Conservation (phyloP, 2,113 vertebrate species). For the Vulpes vulpes region DNA sequence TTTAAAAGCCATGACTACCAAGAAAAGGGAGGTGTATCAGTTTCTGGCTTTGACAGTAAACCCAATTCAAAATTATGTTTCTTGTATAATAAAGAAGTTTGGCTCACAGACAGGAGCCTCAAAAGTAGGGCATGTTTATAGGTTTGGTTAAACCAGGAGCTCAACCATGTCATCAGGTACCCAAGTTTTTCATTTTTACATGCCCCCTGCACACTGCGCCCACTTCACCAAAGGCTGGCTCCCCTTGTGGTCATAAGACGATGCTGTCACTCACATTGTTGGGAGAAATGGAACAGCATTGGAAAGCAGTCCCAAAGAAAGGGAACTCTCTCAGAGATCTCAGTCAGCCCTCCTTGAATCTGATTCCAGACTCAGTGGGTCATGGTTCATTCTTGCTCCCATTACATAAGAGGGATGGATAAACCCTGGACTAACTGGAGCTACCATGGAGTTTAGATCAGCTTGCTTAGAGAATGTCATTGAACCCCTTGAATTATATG, state of each 20-base stretch:
- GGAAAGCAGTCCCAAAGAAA: neutral
- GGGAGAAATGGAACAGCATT: neutral
- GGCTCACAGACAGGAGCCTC: neutral
- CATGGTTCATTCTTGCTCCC: neutral
- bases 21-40: constrained; percentile 58
- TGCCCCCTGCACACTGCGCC: accelerated
- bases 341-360: neutral
- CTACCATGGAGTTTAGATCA: neutral
- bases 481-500: neutral
- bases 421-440: neutral
- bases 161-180: neutral
- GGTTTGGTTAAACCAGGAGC: neutral
- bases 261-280: neutral
- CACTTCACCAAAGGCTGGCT: neutral
- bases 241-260: neutral
- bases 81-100: neutral
- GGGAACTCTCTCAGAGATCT: neutral
- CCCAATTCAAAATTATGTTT: constrained; percentile 38
- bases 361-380: neutral
- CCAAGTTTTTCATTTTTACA: neutral
- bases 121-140: neutral
- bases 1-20: constrained; percentile 72
- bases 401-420: neutral
- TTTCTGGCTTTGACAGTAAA: constrained; percentile 64
- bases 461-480: neutral